These are phyloP conservation scores for Falco novaeseelandiae DNA, from an alignment of 2,797 vertebrate genomes.

Conservation along the genomic window DNA sequence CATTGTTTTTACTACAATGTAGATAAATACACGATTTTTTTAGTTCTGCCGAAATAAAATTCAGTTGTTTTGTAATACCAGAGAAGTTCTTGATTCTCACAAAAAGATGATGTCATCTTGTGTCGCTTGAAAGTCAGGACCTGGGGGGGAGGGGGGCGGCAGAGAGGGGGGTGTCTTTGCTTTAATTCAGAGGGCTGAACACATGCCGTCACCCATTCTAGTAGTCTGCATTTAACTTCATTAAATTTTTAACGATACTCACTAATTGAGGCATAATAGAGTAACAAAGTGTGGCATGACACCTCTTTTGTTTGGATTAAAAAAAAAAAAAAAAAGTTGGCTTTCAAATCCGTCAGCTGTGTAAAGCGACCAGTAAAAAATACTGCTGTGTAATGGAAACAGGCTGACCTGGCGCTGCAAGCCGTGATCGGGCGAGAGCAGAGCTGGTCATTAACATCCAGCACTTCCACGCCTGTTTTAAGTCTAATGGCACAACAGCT, in stretches of 20 bases:
- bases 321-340: neutral
- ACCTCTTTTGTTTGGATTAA: neutral
- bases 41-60: slow-evolving; percentile 79
- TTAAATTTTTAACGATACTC: neutral
- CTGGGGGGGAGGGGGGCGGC: rapidly evolving
- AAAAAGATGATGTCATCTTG: neutral
- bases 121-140: neutral
- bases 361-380: neutral
- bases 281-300: neutral
- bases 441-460: neutral
- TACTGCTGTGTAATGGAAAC: neutral
- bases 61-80: slow-evolving; percentile 63
- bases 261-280: slow-evolving; percentile 5
- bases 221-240: neutral
- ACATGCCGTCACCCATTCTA: neutral
- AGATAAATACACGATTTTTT: slow-evolving; percentile 67
- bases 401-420: neutral
- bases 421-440: neutral
- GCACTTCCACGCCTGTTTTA: neutral
- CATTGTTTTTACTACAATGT: slow-evolving; percentile 73
- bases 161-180: neutral
- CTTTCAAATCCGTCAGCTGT: neutral
- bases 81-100: slow-evolving; percentile 38
- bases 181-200: neutral
- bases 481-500: neutral